Evolutionary conservation across 2,888 invertebrate species (phyloP).

Genomic region (Myathropa florea): DNA sequence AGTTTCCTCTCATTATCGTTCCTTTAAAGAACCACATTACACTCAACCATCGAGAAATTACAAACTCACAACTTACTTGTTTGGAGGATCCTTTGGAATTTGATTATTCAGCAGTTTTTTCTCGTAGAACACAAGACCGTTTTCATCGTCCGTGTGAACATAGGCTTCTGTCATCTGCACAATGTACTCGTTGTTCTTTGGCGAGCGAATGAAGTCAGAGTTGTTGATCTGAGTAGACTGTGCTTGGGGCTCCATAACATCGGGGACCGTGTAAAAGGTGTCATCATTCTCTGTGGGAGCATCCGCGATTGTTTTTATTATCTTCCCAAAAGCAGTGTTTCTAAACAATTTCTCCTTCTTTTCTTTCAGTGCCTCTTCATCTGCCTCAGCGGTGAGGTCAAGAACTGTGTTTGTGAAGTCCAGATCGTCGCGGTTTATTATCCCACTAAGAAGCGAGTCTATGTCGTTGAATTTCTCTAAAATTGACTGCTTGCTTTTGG

Average conservation of each 20-base stretch:
- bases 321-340: slow-evolving; percentile 72
- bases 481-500: slow-evolving; percentile 75
- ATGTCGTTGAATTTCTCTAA: slow-evolving; percentile 75
- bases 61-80: slow-evolving; percentile 25
- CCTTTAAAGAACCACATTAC: not conserved
- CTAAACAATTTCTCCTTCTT: slow-evolving; percentile 47
- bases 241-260: slow-evolving; percentile 44
- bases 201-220: slow-evolving; percentile 73
- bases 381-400: slow-evolving; percentile 45
- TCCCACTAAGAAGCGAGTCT: slow-evolving; percentile 75
- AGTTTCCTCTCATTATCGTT: slow-evolving; percentile 1
- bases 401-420: slow-evolving; percentile 75
- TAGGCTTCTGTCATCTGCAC: slow-evolving; percentile 86
- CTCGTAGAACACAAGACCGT: slow-evolving; percentile 86
- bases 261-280: slow-evolving; percentile 75
- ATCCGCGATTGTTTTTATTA: slow-evolving; percentile 73
- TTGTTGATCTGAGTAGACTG: slow-evolving; percentile 45
- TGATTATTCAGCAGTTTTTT: slow-evolving; percentile 76
- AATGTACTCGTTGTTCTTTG: slow-evolving; percentile 74
- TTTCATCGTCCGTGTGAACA: slow-evolving; percentile 87
- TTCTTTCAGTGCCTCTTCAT: slow-evolving; percentile 31
- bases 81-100: not conserved
- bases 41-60: not conserved
- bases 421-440: slow-evolving; percentile 76
- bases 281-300: slow-evolving; percentile 73